Percentiles rank a stretch among this genome's conserved stretches.
Conservation (phyloP, 2,797 vertebrate genomes). For the Triplophysa bombifrons region DNA sequence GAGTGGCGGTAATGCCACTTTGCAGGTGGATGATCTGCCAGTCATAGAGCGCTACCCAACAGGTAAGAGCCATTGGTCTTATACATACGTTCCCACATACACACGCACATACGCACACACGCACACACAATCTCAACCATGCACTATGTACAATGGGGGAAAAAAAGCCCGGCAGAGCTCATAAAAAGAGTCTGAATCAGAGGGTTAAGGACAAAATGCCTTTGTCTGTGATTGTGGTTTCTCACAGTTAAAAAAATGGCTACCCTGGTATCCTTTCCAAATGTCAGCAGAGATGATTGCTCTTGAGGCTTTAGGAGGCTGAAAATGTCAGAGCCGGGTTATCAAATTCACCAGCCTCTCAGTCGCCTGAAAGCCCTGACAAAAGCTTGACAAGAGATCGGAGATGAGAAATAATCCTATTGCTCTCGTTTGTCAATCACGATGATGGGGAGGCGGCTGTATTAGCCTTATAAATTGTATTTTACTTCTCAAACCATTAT, state of each 20-base stretch:
- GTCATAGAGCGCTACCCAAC: constrained; percentile 97
- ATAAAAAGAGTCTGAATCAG: constrained; percentile 48
- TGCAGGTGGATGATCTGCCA: constrained; percentile 98
- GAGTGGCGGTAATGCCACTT: constrained; percentile 97
- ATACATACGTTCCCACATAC: constrained; percentile 29
- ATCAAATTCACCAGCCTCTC: constrained; percentile 64
- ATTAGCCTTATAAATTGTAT: constrained; percentile 50
- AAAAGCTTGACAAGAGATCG: constrained; percentile 75
- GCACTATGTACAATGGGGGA: constrained; percentile 41
- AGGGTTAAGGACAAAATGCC: constrained; percentile 57
- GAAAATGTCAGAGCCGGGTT: constrained; percentile 64
- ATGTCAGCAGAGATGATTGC: constrained; percentile 68
- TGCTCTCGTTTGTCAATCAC: constrained; percentile 59
- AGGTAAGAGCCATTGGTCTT: constrained; percentile 83
- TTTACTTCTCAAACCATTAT: constrained; percentile 45
- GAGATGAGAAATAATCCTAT: constrained; percentile 59
- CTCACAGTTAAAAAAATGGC: constrained; percentile 52
- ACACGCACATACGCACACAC: not conserved
- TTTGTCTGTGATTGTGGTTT: constrained; percentile 61
- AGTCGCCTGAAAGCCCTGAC: constrained; percentile 78
- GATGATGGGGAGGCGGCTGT: constrained; percentile 47
- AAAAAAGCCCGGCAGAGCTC: constrained; percentile 52
- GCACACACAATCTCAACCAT: constrained; percentile 29
- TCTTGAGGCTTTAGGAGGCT: constrained; percentile 63
- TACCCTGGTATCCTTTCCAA: constrained; percentile 62